These are phyloP conservation scores for Petroica traversi DNA, from an alignment of 2,113 vertebrate genomes.

Conservation along the genomic window DNA sequence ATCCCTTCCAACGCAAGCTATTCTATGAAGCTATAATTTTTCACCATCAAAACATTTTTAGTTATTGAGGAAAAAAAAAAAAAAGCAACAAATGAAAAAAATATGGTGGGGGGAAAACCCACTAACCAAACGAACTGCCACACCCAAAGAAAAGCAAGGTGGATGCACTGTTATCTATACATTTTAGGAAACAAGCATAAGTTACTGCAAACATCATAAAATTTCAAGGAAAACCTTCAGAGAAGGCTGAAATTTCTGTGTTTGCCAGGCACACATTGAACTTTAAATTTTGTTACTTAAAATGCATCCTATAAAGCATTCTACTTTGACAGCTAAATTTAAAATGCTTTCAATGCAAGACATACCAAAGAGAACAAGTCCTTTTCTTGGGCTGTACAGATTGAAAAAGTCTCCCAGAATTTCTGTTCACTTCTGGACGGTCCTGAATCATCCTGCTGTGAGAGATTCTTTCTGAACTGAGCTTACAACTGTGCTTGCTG, in stretches of 20 bases:
- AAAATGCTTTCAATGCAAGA: not conserved
- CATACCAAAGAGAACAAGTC: not conserved
- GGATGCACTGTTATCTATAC: not conserved
- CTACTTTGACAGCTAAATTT: not conserved
- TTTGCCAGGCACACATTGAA: not conserved
- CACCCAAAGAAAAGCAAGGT: not conserved
- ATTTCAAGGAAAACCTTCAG: not conserved
- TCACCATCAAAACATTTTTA: not conserved
- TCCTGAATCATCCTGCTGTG: not conserved
- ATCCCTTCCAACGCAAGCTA: not conserved
- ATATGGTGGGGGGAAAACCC: fast-evolving
- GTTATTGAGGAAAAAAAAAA: not conserved
- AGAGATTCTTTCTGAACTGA: not conserved
- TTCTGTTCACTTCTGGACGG: not conserved
- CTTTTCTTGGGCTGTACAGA: not conserved
- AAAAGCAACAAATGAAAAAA: not conserved
- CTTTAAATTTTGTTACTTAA: not conserved
- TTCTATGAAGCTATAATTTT: not conserved
- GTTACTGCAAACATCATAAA: not conserved
- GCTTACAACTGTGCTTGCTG: not conserved
- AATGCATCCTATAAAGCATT: not conserved
- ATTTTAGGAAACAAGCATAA: not conserved
- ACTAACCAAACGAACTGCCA: not conserved
- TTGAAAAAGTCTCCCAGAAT: not conserved
- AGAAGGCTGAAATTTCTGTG: not conserved